A percentile compares a stretch with the other conserved stretches of the same genome.
Conservation (phyloP, 1,140 invertebrate species). For the Dinothrombium tinctorium region DNA sequence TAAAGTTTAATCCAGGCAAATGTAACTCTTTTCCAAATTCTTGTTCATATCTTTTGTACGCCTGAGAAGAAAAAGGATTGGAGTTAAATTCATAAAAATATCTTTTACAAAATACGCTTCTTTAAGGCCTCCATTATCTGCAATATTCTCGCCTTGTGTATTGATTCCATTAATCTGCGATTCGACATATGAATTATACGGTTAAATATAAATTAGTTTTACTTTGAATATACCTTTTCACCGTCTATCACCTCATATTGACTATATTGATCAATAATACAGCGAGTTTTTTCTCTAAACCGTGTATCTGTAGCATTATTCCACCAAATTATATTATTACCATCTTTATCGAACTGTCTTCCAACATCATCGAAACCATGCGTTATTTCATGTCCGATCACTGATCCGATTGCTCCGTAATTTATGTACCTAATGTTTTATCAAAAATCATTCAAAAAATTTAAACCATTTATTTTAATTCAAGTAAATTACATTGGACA, state of each 20-base stretch:
- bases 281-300: constrained; percentile 15
- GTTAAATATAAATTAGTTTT: no score
- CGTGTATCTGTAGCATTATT: constrained; percentile 15
- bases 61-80: not conserved
- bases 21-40: constrained; percentile 19
- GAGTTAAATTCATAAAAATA: not conserved
- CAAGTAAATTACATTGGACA: constrained; percentile 32
- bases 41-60: constrained; percentile 10
- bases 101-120: constrained; percentile 24
- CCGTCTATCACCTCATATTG: constrained; percentile 34
- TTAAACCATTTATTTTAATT: not conserved
- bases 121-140: constrained; percentile 31
- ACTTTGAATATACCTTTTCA: no score
- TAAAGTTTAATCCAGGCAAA: constrained; percentile 48
- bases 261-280: constrained; percentile 49
- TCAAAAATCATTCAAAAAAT: not conserved
- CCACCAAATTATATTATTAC: constrained; percentile 24
- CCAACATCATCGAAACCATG: constrained; percentile 28
- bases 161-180: constrained; percentile 13
- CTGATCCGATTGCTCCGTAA: constrained; percentile 31
- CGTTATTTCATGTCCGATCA: constrained; percentile 21
- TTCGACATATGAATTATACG: no score
- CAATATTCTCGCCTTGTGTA: constrained; percentile 27
- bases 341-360: constrained; percentile 65
- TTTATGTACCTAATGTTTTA: constrained; percentile 24